A percentile compares a stretch with the other conserved stretches of the same genome.
phyloP scores from a whole-genome alignment of 2,113 vertebrate genomes.

The Entomyzon cyanotis region DNA sequence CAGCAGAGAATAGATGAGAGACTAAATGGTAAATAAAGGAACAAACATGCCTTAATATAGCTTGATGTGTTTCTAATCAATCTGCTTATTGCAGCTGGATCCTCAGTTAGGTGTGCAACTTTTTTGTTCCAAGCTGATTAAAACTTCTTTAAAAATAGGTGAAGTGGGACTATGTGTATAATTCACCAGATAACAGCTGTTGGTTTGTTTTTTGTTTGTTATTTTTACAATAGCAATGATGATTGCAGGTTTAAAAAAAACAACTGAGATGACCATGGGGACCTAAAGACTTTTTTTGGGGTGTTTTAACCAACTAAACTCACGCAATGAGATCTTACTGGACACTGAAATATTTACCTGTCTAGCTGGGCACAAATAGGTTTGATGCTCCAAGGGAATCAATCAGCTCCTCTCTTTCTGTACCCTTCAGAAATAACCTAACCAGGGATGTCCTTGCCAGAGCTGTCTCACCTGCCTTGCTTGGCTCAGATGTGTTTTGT shows the following conservation, averaged over 20 bases:
- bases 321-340: neutral
- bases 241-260: neutral
- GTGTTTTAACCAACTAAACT: neutral
- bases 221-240: neutral
- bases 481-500: neutral
- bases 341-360: neutral
- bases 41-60: slow-evolving; percentile 5
- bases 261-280: neutral
- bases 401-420: neutral
- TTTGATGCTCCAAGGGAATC: neutral
- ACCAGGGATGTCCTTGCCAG: neutral
- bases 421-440: neutral
- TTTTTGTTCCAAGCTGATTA: neutral
- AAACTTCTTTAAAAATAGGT: neutral
- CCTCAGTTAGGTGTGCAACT: neutral
- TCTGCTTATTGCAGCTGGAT: slow-evolving; percentile 22
- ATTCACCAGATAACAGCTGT: neutral
- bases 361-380: neutral
- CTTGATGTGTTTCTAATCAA: slow-evolving; percentile 44
- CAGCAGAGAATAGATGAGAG: slow-evolving; percentile 24
- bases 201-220: neutral
- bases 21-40: slow-evolving; percentile 45
- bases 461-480: neutral
- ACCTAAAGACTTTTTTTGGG: neutral
- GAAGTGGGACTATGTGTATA: neutral